A percentile compares a stretch with the other conserved stretches of the same genome.
These are phyloP conservation scores for Ophonus ardosiacus DNA, from an alignment of 2,888 invertebrate genomes.

Conservation along the genomic window DNA sequence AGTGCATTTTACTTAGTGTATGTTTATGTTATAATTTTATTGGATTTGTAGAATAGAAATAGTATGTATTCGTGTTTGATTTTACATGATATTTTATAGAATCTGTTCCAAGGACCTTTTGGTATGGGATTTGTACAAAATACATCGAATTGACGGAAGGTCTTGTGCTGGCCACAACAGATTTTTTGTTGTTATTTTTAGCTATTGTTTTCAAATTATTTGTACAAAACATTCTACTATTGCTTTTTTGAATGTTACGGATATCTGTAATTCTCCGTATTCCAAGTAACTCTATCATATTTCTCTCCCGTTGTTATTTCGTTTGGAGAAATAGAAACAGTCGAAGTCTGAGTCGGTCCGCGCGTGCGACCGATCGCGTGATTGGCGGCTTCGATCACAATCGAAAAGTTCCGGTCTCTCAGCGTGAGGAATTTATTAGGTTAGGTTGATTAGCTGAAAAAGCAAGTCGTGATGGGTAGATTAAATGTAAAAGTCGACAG, in stretches of 20 bases:
- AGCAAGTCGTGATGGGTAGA: constrained; percentile 25
- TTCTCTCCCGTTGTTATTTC: not conserved
- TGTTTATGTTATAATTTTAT: too few relatives aligned
- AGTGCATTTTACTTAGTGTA: too few relatives aligned
- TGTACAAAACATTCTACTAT: not conserved
- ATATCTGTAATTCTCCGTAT: too few relatives aligned
- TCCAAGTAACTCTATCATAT: not conserved
- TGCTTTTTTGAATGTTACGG: not conserved
- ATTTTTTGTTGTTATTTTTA: not conserved
- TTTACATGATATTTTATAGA: too few relatives aligned
- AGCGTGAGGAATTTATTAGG: constrained; percentile 44
- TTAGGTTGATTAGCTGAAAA: constrained; percentile 32
- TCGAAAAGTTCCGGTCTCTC: constrained; percentile 33
- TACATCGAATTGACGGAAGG: too few relatives aligned
- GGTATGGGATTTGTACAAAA: too few relatives aligned
- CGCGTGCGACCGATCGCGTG: constrained; percentile 38
- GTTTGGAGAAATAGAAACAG: too few relatives aligned
- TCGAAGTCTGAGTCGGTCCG: not conserved
- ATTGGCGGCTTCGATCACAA: constrained; percentile 40
- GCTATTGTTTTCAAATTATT: not conserved
- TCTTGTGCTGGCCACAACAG: too few relatives aligned
- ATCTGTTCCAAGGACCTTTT: too few relatives aligned
- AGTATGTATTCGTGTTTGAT: too few relatives aligned
- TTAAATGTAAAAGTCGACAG: constrained; percentile 24
- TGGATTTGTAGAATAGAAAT: too few relatives aligned